These are phyloP conservation scores for Diabrotica virgifera DNA, from an alignment of 1,140 invertebrate species.

Conservation along the genomic window DNA sequence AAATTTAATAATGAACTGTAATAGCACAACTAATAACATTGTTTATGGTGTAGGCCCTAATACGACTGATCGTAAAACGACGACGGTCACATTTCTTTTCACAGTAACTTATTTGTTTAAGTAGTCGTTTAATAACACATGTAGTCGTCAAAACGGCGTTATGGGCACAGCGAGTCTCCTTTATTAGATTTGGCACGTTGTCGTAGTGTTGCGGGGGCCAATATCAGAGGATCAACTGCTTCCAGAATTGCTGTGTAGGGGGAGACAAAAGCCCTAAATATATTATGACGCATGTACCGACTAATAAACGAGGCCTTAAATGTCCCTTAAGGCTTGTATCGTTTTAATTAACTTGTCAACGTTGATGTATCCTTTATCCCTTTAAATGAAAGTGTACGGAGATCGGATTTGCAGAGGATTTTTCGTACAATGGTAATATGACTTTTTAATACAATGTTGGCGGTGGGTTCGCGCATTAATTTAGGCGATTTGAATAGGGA, in stretches of 20 bases:
- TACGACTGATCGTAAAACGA: too few relatives aligned
- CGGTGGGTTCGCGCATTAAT: too few relatives aligned
- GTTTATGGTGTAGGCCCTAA: too few relatives aligned
- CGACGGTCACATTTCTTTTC: too few relatives aligned
- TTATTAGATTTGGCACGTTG: slow-evolving; percentile 19
- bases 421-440: not conserved
- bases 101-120: slow-evolving; percentile 4
- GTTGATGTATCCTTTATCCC: slow-evolving; percentile 11
- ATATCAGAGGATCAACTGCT: slow-evolving; percentile 16
- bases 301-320: slow-evolving; percentile 19
- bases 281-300: slow-evolving; percentile 19
- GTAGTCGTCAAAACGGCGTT: not conserved
- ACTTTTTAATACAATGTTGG: not conserved
- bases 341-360: slow-evolving; percentile 18
- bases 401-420: not conserved
- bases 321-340: slow-evolving; percentile 10
- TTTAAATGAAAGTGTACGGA: not conserved
- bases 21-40: too few relatives aligned
- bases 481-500: too few relatives aligned
- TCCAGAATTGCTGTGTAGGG: not conserved
- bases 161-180: not conserved
- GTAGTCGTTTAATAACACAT: not conserved
- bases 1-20: too few relatives aligned
- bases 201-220: slow-evolving; percentile 10
- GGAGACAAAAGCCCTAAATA: slow-evolving; percentile 15